Conservation (phyloP, 2,888 invertebrate genomes). For the Escarpia spicata region DNA sequence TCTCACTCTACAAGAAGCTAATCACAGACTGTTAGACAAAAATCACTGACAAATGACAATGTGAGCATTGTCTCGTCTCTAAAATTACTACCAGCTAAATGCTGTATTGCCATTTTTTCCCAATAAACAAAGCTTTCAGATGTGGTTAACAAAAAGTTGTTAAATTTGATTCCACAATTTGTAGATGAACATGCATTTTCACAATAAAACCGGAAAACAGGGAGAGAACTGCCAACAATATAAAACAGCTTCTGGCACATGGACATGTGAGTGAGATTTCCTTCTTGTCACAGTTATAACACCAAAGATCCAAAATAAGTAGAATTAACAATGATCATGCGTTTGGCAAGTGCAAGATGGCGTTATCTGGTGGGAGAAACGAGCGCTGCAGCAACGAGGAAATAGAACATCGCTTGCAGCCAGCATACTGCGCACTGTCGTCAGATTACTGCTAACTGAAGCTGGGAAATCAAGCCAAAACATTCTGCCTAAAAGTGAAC, state of each 20-base stretch:
- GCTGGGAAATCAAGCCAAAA: background rate
- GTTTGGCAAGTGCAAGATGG: background rate
- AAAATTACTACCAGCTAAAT: background rate
- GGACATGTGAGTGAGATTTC: background rate
- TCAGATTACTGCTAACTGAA: conserved; percentile 1
- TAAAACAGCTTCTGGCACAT: background rate
- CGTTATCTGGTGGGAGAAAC: background rate
- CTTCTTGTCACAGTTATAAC: conserved; percentile 16
- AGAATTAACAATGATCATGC: conserved; percentile 16
- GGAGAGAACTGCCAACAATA: background rate
- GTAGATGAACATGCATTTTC: background rate
- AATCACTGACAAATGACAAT: background rate
- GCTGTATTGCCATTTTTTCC: background rate
- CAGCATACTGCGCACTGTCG: background rate
- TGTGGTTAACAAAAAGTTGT: background rate
- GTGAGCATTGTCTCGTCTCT: background rate
- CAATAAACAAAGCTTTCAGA: background rate
- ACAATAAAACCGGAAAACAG: background rate
- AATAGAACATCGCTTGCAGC: background rate
- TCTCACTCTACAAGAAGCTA: background rate
- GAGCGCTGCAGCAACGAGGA: too few relatives aligned
- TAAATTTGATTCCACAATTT: background rate
- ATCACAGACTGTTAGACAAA: background rate
- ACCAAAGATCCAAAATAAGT: background rate
- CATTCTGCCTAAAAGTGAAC: background rate